These are phyloP conservation scores for Myiotriccus ornatus DNA, from an alignment of 2,797 vertebrate genomes.

Conservation along the genomic window DNA sequence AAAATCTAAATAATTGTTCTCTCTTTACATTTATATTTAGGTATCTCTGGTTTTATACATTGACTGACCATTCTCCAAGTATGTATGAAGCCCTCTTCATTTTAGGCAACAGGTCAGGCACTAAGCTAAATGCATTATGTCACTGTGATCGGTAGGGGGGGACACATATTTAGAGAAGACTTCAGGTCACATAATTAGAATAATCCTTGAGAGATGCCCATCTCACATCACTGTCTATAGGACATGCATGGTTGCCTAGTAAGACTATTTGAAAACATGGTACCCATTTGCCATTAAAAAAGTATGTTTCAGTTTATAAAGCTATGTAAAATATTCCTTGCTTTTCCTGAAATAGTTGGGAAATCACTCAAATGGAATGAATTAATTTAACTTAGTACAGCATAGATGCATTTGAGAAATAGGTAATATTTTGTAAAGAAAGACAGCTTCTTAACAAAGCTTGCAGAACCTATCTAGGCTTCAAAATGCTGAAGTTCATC, in stretches of 20 bases:
- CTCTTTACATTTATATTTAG: neutral
- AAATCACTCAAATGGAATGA: neutral
- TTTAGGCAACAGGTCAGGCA: neutral
- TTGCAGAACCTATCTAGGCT: too few relatives aligned
- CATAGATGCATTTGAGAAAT: neutral
- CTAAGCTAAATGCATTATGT: neutral
- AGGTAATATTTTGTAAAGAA: neutral
- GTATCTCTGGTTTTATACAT: neutral
- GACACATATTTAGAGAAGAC: neutral
- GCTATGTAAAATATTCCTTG: neutral
- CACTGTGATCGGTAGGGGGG: accelerated
- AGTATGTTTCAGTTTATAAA: neutral
- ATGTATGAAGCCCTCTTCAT: neutral
- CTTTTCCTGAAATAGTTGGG: neutral
- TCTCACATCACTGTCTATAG: neutral
- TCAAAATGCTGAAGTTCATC: neutral
- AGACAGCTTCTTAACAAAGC: neutral
- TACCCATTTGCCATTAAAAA: neutral
- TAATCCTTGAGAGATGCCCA: neutral
- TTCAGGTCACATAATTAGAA: neutral
- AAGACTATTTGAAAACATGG: neutral
- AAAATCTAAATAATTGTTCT: neutral
- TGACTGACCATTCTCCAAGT: neutral
- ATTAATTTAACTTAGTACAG: neutral
- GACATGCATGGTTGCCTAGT: neutral